These are phyloP conservation scores for Ivindomyrus marchei DNA, from an alignment of 2,113 vertebrate genomes.

Conservation along the genomic window DNA sequence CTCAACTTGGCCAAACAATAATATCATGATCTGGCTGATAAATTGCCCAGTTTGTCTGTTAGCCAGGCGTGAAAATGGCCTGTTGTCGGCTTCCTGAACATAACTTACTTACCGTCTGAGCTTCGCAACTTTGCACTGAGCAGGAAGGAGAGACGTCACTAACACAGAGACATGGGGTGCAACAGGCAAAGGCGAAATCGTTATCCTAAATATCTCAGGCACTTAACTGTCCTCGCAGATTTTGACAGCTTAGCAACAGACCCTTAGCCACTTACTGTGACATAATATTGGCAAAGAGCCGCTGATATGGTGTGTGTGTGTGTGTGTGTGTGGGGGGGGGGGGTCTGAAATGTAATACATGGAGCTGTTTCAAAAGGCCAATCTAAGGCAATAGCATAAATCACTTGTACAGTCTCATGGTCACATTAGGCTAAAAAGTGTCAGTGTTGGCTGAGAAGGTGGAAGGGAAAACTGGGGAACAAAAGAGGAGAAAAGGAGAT, in stretches of 20 bases:
- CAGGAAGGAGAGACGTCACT: background rate
- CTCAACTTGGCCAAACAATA: background rate
- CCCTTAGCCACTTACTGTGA: background rate
- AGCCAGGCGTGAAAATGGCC: background rate
- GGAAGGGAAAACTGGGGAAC: background rate
- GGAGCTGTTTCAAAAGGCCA: background rate
- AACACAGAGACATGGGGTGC: background rate
- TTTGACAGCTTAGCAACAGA: background rate
- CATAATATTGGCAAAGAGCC: background rate
- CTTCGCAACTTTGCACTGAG: background rate
- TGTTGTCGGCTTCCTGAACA: background rate
- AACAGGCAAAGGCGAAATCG: background rate
- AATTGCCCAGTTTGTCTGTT: background rate
- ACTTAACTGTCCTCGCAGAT: background rate
- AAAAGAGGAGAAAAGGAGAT: background rate
- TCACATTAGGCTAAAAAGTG: background rate
- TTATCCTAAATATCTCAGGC: background rate
- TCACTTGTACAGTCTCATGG: background rate
- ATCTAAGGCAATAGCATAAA: background rate
- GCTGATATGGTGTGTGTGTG: background rate
- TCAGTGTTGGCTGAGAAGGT: background rate
- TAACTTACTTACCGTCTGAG: background rate
- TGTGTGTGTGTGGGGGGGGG: background rate
- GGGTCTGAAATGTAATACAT: background rate
- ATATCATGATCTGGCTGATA: background rate